These are phyloP conservation scores for Mizuhopecten yessoensis DNA, from an alignment of 1,140 invertebrate genomes.

Conservation along the genomic window DNA sequence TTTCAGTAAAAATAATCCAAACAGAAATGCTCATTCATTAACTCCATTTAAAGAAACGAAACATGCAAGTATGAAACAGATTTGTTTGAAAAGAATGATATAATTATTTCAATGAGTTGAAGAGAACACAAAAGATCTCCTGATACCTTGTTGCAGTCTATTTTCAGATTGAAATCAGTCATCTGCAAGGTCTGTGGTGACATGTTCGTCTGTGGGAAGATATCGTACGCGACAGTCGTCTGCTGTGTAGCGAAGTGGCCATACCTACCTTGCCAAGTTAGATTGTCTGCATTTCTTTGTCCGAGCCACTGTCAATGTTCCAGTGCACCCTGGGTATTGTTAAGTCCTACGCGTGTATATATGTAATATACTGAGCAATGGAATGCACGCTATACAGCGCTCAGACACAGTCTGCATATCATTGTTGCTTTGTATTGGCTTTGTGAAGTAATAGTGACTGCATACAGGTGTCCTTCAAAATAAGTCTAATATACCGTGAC, in stretches of 20 bases:
- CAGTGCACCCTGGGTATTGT: no score
- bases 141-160: neutral
- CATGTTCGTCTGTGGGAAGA: neutral
- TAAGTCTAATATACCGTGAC: no score
- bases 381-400: neutral
- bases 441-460: no score
- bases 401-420: neutral
- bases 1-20: neutral
- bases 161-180: neutral
- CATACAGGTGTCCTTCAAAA: no score
- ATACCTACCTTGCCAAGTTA: neutral
- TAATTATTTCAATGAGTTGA: neutral
- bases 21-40: neutral
- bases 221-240: neutral
- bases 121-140: neutral
- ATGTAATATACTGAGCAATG: neutral
- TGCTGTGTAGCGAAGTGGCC: neutral
- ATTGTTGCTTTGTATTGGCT: no score
- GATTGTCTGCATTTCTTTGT: neutral
- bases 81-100: conserved; percentile 15
- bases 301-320: neutral
- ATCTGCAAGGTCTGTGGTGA: neutral
- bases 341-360: no score
- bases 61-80: conserved; percentile 16
- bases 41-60: neutral